Evolutionary conservation across 1,140 invertebrate species (phyloP).

Genomic region (Drosophila navojoa): DNA sequence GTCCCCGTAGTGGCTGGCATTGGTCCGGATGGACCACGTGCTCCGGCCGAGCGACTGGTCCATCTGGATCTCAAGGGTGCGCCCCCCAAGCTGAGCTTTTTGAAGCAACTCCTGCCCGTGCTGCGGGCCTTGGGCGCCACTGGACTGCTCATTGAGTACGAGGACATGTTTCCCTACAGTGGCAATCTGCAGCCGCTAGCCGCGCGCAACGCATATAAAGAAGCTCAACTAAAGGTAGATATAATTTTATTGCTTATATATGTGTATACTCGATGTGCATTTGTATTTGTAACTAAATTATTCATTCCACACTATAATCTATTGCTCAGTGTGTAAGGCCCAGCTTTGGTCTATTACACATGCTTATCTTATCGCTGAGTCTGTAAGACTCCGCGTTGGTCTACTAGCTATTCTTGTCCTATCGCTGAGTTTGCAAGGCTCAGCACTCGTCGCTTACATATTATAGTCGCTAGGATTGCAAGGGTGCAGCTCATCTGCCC

Average conservation of each 20-base stretch:
- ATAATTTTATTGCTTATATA: background rate
- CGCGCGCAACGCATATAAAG: constrained; percentile 91
- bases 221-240: constrained; percentile 68
- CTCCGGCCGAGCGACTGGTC: constrained; percentile 86
- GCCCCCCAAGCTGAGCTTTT: constrained; percentile 88
- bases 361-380: too few species aligned
- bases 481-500: too few species aligned
- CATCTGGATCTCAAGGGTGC: constrained; percentile 97
- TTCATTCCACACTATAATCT: too few species aligned
- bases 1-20: constrained; percentile 75
- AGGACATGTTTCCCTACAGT: constrained; percentile 98
- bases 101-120: constrained; percentile 90
- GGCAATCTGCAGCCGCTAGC: constrained; percentile 88
- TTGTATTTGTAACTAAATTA: too few species aligned
- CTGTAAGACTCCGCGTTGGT: too few species aligned
- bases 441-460: too few species aligned
- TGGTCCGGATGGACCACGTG: constrained; percentile 70
- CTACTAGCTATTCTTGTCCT: too few species aligned
- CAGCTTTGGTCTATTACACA: too few species aligned
- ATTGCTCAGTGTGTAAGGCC: too few species aligned
- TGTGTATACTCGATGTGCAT: too few species aligned
- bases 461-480: too few species aligned
- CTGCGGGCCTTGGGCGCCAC: constrained; percentile 92
- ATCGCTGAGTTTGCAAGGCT: too few species aligned
- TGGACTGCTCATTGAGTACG: constrained; percentile 96